Conservation (phyloP, 2,888 invertebrate genomes). For the Drosophila stalkeri region DNA sequence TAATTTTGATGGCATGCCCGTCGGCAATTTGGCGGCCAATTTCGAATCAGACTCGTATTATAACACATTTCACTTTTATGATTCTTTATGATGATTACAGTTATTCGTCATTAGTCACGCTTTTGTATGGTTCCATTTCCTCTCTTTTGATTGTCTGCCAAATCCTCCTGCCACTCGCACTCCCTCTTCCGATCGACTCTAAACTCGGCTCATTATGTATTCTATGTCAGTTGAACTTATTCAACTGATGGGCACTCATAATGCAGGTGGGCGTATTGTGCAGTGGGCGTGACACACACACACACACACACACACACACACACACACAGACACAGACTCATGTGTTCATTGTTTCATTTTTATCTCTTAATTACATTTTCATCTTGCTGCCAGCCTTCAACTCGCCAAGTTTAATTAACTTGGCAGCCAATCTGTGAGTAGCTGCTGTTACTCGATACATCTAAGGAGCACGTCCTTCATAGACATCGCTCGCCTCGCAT, state of each 20-base stretch:
- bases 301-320: background rate
- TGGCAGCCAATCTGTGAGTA: constrained; percentile 40
- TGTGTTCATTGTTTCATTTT: constrained; percentile 64
- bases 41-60: constrained; percentile 32
- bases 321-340: background rate
- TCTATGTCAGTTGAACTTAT: constrained; percentile 33
- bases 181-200: constrained; percentile 11
- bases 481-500: constrained; percentile 8
- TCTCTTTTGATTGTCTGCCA: constrained; percentile 1
- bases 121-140: constrained; percentile 29
- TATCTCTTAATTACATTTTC: constrained; percentile 77
- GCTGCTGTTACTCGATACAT: constrained; percentile 21
- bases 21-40: constrained; percentile 54
- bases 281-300: constrained; percentile 26
- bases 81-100: constrained; percentile 65
- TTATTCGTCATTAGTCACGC: constrained; percentile 64
- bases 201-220: constrained; percentile 41
- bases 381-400: constrained; percentile 57
- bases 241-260: constrained; percentile 23
- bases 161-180: background rate
- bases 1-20: constrained; percentile 70
- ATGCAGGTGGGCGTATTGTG: constrained; percentile 31
- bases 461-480: constrained; percentile 32
- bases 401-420: constrained; percentile 73
- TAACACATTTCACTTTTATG: constrained; percentile 44